phyloP scores from a whole-genome alignment of 2,113 vertebrate genomes.

The Numida meleagris region DNA sequence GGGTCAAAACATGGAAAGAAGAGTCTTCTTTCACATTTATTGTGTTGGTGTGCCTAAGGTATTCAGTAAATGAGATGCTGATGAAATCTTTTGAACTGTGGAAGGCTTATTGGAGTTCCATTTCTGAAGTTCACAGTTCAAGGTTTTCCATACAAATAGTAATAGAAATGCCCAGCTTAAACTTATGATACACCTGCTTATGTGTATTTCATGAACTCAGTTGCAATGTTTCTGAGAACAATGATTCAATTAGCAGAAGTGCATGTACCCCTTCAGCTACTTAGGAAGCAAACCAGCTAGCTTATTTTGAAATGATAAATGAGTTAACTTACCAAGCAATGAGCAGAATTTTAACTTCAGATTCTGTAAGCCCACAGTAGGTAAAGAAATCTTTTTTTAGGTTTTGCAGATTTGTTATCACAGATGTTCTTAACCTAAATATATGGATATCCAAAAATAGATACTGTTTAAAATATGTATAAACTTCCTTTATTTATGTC shows the following conservation, averaged over 20 bases:
- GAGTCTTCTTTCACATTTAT: not conserved
- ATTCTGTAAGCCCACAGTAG: not conserved
- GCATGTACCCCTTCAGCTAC: constrained; percentile 16
- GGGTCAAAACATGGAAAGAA: not conserved
- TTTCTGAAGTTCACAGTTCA: not conserved
- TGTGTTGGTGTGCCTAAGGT: not conserved
- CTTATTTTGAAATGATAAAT: constrained; percentile 3
- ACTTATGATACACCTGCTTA: not conserved
- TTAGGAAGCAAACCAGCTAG: not conserved
- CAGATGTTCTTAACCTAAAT: constrained; percentile 69
- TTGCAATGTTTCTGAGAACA: constrained; percentile 38
- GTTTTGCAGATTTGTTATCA: constrained; percentile 39
- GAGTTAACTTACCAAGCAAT: not conserved
- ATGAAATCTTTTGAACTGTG: constrained; percentile 25
- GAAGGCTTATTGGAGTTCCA: not conserved
- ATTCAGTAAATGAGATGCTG: not conserved
- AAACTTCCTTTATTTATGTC: constrained; percentile 73
- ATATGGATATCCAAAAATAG: constrained; percentile 51
- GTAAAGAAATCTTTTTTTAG: not conserved
- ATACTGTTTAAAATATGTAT: constrained; percentile 54
- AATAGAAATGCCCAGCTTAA: not conserved
- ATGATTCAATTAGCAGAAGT: constrained; percentile 62
- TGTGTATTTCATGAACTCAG: constrained; percentile 43
- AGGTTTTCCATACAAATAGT: not conserved
- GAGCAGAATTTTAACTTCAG: not conserved